These are phyloP conservation scores for Oxyteleia sp. DNA, from an alignment of 2,888 invertebrate genomes.

Conservation along the genomic window DNA sequence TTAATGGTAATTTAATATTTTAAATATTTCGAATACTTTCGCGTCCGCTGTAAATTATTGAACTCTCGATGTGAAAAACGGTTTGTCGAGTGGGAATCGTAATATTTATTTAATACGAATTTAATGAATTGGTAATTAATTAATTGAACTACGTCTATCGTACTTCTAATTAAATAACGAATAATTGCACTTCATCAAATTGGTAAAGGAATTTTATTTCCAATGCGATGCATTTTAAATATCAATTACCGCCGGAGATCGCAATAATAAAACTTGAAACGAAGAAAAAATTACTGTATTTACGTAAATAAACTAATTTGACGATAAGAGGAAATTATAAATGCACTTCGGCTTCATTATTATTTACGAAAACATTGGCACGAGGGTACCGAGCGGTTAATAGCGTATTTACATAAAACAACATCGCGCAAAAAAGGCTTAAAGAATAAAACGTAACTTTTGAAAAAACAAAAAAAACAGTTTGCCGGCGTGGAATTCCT, in stretches of 20 bases:
- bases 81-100: neutral
- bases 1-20: too few relatives aligned
- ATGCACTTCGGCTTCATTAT: neutral
- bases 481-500: neutral
- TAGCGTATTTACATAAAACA: neutral
- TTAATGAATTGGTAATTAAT: neutral
- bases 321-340: too few relatives aligned
- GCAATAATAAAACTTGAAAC: neutral
- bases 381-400: neutral
- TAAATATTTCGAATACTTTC: too few relatives aligned
- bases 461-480: too few relatives aligned
- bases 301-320: neutral
- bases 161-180: neutral
- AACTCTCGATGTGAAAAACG: neutral
- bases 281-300: neutral
- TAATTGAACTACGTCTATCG: neutral
- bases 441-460: too few relatives aligned
- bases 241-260: neutral
- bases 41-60: neutral
- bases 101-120: neutral
- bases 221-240: neutral
- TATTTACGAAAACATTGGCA: neutral
- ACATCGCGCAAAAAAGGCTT: neutral
- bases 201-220: neutral
- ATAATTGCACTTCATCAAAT: neutral